phyloP scores from a whole-genome alignment of 2,888 invertebrate genomes.

The Sisyra terminalis region DNA sequence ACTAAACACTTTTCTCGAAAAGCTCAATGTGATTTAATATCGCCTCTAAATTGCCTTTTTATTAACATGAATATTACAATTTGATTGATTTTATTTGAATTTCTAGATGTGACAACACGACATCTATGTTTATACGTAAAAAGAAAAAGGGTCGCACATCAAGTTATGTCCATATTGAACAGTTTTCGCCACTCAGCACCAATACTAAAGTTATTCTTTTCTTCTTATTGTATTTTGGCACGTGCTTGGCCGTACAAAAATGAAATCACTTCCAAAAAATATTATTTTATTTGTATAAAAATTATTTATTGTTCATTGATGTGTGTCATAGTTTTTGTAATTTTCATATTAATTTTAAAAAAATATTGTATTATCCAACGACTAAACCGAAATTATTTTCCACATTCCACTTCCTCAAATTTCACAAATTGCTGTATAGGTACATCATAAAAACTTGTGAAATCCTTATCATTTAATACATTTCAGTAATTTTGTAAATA shows the following conservation, averaged over 20 bases:
- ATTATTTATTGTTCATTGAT: neutral
- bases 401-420: too few species aligned
- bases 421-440: too few species aligned
- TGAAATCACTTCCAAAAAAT: neutral
- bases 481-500: too few species aligned
- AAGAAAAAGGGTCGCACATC: slow-evolving; percentile 6
- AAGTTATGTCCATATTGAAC: slow-evolving; percentile 2
- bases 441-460: too few species aligned
- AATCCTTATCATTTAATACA: too few species aligned
- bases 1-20: neutral
- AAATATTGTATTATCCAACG: too few species aligned
- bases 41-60: neutral
- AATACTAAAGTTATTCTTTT: slow-evolving; percentile 5
- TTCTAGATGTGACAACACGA: slow-evolving; percentile 6
- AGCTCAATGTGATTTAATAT: slow-evolving; percentile 4
- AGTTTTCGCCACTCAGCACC: slow-evolving; percentile 3
- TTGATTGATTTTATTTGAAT: neutral
- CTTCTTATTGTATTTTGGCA: slow-evolving; percentile 5
- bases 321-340: neutral
- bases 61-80: neutral
- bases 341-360: too few species aligned
- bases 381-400: too few species aligned
- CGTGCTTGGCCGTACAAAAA: slow-evolving; percentile 3
- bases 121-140: slow-evolving; percentile 1
- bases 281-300: neutral